A percentile compares a stretch with the other conserved stretches of the same genome.
phyloP scores from a whole-genome alignment of 2,113 vertebrate genomes.

The Scalopus aquaticus region DNA sequence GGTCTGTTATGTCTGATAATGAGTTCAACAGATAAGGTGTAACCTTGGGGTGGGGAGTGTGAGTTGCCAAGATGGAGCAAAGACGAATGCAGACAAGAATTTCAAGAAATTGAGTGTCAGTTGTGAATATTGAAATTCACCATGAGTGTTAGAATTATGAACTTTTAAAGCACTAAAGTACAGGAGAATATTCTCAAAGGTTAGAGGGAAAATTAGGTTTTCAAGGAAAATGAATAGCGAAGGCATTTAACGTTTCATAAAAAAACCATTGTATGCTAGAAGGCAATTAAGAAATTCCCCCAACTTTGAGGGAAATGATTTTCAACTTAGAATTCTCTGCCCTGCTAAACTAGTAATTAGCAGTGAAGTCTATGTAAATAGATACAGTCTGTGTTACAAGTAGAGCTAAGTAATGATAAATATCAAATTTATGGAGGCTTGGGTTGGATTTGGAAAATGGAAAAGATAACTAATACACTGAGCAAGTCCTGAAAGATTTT shows the following conservation, averaged over 20 bases:
- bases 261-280: not conserved
- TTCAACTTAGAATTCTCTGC: not conserved
- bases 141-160: not conserved
- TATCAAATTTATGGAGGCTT: not conserved
- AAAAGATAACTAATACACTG: not conserved
- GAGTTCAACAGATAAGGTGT: not conserved
- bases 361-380: not conserved
- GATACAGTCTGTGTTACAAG: not conserved
- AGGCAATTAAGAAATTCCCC: not conserved
- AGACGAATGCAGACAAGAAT: not conserved
- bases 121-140: not conserved
- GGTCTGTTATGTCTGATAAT: not conserved
- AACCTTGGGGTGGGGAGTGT: no score
- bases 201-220: not conserved
- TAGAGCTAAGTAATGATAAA: not conserved
- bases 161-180: not conserved
- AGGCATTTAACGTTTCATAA: conserved; percentile 15
- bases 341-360: not conserved
- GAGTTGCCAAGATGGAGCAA: not conserved
- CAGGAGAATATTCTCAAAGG: not conserved
- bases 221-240: not conserved
- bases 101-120: not conserved
- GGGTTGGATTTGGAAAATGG: not conserved
- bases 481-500: not conserved
- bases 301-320: not conserved